Evolutionary conservation across 2,797 vertebrate genomes (phyloP), one percentile per base, ranked within the genome.

Genomic region (Cygnus olor): DNA sequence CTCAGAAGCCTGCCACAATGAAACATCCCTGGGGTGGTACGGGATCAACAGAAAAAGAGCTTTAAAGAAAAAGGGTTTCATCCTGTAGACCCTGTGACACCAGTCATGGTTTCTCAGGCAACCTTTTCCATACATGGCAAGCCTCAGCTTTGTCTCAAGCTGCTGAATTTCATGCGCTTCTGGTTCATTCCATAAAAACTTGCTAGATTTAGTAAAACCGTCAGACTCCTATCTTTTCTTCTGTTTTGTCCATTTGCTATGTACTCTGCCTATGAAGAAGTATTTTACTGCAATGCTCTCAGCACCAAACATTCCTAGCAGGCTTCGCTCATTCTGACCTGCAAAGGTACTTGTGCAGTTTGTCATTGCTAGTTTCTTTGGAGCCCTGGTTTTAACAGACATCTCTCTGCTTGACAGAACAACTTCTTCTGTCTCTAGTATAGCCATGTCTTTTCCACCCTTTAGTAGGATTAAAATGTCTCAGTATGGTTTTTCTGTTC

Each of bases 121-220:
- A 27, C 19, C 2, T 38, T 66, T 63, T 34, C 57, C 38, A 80
- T 13, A 47, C 0, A 0, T 32, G 34, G 27, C 1, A 2, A 90
- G 28, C 11, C 64, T 80, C 66, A 69, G 10, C 57, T 92, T 70
- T 69, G 69, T n/a, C 34, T 80, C 58, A 58, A 47, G 32, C 88
- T 96, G 73, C 30, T 86, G 56, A 69, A n/a, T 11, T 72, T 88
- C 19, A 32, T 57, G 21, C 10, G 84, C 81, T 81, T 91, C 32
- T 44, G 51, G n/a, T 65, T 69, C 16, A 5, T 77, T 84, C 42
- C 56, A 4, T 61, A 28, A 93, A 93, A 66, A 1, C 5, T 16
- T 88, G 42, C 21, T 65, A 38, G 9, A 44, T 47, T 27, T 44
- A 77, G n/a, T 49, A 77, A 85, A 80, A 32, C 10, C 7, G 15